Base-by-base conservation (phyloP, 2,113 vertebrate species). In the Gambusia affinis region DNA sequence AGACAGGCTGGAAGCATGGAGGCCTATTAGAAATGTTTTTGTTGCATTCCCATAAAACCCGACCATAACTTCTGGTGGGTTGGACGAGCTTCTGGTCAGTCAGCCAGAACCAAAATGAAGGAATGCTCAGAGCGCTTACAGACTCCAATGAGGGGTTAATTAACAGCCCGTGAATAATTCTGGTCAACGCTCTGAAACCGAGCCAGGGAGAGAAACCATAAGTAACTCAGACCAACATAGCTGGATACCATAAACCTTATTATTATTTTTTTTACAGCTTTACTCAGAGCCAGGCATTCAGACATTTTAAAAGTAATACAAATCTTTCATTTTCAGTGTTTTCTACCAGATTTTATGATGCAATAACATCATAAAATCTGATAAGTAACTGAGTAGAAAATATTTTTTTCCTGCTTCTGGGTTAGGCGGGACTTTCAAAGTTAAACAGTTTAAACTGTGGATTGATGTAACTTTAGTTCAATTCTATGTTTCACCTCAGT, bases 101-200 rank as follows among this genome's bases (percentile, higher is more conserved):
- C 8, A 64, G 33, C 31, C 60, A 2, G 37, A 70, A 70, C 73
- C 65, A 11, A 71, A 75, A 33, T n/a, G 60, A 62, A 84, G 72
- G 74, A 85, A 88, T 88, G 85, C 75, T 72, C 4, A 39, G 8
- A 37, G 47, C 78, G 63, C 84, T 84, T 76, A 67, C 0, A 42
- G 76, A 22, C 67, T 71, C 44, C 8, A 29, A 22, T 17, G 2
- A 8, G 29, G 74, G 67, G 79, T 74, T 82, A 81, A 81, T 82
- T 79, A 75, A 22, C 33, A 0, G 24, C 39, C 70, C 69, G 8
- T 62, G 57, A 77, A 66, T 81, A 67, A 72, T 75, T 85, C 62
- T 75, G 42, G 14, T 72, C 75, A 75, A 73, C 72, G 44, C 22
- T 17, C 39, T 29, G 70, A 75, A 35, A 69, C 62, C 67, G 24